These are phyloP conservation scores for Dioctria rufipes DNA, from an alignment of 2,888 invertebrate species.

Conservation along the genomic window DNA sequence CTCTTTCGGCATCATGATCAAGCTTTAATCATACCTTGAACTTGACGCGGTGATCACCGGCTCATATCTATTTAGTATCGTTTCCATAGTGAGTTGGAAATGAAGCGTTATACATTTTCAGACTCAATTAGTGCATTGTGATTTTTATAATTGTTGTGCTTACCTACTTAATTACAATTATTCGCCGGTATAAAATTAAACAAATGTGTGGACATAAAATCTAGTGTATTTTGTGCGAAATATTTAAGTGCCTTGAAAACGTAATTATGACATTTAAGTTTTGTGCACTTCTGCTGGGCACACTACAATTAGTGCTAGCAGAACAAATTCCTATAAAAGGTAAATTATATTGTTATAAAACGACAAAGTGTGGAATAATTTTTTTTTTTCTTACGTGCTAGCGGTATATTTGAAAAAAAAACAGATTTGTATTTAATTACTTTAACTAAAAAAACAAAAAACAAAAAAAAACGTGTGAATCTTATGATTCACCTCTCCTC, in stretches of 20 bases:
- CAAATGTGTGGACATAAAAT: not conserved
- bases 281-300: slow-evolving; percentile 25
- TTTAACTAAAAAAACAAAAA: too few relatives aligned
- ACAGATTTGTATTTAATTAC: not conserved
- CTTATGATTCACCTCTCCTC: slow-evolving; percentile 2
- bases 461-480: not conserved
- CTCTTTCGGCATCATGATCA: slow-evolving; percentile 70
- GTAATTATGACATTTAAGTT: slow-evolving; percentile 21
- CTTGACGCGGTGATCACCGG: slow-evolving; percentile 65
- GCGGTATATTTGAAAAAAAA: not conserved
- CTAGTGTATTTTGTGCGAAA: slow-evolving; percentile 4
- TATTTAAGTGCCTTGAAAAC: slow-evolving; percentile 12
- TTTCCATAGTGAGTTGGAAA: not conserved
- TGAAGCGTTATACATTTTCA: slow-evolving; percentile 30
- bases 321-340: slow-evolving; percentile 25
- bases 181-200: not conserved
- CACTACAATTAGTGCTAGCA: slow-evolving; percentile 8
- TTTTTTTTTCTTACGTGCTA: not conserved
- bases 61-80: not conserved
- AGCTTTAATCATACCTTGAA: slow-evolving; percentile 71
- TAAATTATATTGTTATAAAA: slow-evolving; percentile 3
- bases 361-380: slow-evolving; percentile 8
- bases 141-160: slow-evolving; percentile 14
- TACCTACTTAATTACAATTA: not conserved
- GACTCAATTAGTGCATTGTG: slow-evolving; percentile 7